Conservation (phyloP, 2,797 vertebrate species). For the Melanogrammus aeglefinus region DNA sequence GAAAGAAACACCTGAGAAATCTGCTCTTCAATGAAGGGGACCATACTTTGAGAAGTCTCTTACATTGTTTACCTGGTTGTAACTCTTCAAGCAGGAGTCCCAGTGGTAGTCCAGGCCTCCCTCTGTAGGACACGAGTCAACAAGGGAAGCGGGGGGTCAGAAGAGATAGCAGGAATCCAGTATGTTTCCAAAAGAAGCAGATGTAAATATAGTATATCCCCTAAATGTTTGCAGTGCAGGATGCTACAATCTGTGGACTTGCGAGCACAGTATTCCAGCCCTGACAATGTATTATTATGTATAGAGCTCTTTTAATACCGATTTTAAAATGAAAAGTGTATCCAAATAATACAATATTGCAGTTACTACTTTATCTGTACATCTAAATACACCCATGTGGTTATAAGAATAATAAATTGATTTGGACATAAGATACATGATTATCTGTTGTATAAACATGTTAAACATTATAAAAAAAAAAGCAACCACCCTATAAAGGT, state of each 20-base stretch:
- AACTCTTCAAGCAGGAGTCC: conserved; percentile 69
- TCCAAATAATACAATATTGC: background rate
- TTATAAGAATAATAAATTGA: background rate
- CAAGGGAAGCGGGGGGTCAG: background rate
- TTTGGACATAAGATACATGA: background rate
- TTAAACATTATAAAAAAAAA: background rate
- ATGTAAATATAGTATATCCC: background rate
- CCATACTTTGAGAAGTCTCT: conserved; percentile 15
- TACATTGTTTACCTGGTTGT: conserved; percentile 65
- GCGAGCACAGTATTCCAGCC: background rate
- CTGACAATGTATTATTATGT: background rate
- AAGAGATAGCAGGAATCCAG: background rate
- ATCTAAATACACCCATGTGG: background rate
- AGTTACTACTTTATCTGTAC: background rate
- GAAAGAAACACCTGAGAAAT: background rate
- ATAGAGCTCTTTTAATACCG: background rate
- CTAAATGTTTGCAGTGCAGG: background rate
- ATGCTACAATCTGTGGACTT: background rate
- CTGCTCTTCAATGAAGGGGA: background rate
- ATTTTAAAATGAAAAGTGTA: background rate
- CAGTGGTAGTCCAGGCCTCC: conserved; percentile 71
- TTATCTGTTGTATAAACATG: background rate
- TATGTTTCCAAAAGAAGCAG: conserved; percentile 1
- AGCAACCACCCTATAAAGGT: background rate
- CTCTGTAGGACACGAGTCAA: conserved; percentile 50